Percentiles rank a stretch among this genome's conserved stretches.
Evolutionary conservation across 2,888 invertebrate genomes (phyloP).

Genomic region (Caprella mutica): DNA sequence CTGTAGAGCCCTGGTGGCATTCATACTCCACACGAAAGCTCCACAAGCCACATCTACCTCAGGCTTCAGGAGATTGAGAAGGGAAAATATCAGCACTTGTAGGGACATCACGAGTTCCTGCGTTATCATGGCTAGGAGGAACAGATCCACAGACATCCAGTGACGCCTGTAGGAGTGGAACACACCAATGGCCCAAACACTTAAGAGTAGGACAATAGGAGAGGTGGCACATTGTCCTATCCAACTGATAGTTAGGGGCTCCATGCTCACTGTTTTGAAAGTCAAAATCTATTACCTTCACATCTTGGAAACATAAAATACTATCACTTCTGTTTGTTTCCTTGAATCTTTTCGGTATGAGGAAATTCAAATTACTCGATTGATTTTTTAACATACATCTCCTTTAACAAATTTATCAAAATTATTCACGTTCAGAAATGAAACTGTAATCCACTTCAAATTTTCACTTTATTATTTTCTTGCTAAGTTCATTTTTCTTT

Average conservation of each 20-base stretch:
- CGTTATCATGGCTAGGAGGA: conserved; percentile 41
- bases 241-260: conserved; percentile 37
- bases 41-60: conserved; percentile 40
- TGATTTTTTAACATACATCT: no score
- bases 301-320: no score
- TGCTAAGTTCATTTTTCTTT: no score
- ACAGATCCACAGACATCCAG: conserved; percentile 48
- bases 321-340: no score
- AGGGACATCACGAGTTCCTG: conserved; percentile 32
- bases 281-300: no score
- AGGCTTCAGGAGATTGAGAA: conserved; percentile 34
- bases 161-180: conserved; percentile 45
- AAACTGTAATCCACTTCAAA: no score
- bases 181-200: conserved; percentile 41
- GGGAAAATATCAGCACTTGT: conserved; percentile 36
- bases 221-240: conserved; percentile 36
- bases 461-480: no score
- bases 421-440: no score
- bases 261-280: no score
- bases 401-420: no score
- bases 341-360: no score
- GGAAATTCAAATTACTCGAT: no score
- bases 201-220: conserved; percentile 36
- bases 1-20: conserved; percentile 47
- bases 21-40: conserved; percentile 45